Percentiles rank a stretch among this genome's conserved stretches.
Conservation (phyloP, 1,140 invertebrate species). For the Macrostomum lignano region DNA sequence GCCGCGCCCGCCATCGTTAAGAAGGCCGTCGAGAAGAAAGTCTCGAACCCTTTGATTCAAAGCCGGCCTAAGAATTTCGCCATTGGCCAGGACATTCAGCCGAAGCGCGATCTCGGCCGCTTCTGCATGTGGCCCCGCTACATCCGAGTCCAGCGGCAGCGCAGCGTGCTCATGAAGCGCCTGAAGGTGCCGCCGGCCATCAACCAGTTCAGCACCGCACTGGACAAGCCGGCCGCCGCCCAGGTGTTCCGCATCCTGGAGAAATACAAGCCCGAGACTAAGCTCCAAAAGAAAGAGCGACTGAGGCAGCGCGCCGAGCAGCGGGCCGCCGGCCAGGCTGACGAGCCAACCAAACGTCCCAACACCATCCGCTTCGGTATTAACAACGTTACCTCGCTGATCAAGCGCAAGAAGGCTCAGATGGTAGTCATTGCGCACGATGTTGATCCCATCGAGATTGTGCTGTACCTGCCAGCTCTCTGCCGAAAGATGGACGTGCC, state of each 20-base stretch:
- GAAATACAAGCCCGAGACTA: slow-evolving; percentile 79
- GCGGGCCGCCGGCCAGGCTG: slow-evolving; percentile 49
- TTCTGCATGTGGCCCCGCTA: slow-evolving; percentile 99
- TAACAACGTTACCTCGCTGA: slow-evolving; percentile 71
- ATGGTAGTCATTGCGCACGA: slow-evolving; percentile 92
- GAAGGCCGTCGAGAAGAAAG: neutral
- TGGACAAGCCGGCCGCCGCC: slow-evolving; percentile 67
- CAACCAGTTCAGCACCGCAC: slow-evolving; percentile 68
- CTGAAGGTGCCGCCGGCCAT: slow-evolving; percentile 97
- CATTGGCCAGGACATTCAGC: slow-evolving; percentile 93
- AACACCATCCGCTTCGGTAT: slow-evolving; percentile 53
- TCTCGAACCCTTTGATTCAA: slow-evolving; percentile 51
- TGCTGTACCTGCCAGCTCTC: slow-evolving; percentile 56
- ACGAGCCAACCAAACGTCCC: slow-evolving; percentile 55
- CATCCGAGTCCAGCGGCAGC: slow-evolving; percentile 83
- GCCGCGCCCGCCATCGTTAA: slow-evolving; percentile 3
- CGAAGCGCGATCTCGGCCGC: slow-evolving; percentile 70
- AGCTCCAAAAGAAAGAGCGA: slow-evolving; percentile 56
- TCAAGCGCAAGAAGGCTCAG: slow-evolving; percentile 92
- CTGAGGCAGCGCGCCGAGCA: slow-evolving; percentile 60
- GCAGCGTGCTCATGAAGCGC: slow-evolving; percentile 67
- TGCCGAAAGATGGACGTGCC: slow-evolving; percentile 98
- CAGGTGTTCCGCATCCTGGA: slow-evolving; percentile 74
- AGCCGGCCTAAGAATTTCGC: slow-evolving; percentile 86
- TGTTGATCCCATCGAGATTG: slow-evolving; percentile 90